Evolutionary conservation across 2,797 vertebrate genomes (phyloP).

Genomic region (Clarias platycephalus): DNA sequence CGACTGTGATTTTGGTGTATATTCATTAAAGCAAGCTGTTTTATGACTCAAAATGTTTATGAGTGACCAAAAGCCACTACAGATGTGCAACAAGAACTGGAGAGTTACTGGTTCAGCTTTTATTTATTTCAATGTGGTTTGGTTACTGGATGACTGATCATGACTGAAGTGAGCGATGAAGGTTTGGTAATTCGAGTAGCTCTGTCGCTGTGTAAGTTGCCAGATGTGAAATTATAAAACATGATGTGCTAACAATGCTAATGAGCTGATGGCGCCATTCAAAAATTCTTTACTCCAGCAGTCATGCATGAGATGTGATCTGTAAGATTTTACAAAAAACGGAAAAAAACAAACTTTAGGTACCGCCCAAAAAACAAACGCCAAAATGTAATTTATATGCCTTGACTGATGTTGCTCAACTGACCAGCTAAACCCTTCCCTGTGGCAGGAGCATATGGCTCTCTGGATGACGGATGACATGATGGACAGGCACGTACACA

Average conservation of each 20-base stretch:
- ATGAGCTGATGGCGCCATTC: background rate
- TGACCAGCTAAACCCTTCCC: background rate
- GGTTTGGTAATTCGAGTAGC: background rate
- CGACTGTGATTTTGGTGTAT: background rate
- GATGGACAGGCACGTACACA: no score
- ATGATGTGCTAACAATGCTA: background rate
- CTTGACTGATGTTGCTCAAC: background rate
- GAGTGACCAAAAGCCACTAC: background rate
- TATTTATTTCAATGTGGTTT: background rate
- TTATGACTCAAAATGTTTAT: background rate
- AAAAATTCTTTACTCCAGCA: background rate
- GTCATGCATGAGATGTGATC: background rate
- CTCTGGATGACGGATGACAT: no score
- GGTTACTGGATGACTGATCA: background rate
- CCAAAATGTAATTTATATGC: background rate
- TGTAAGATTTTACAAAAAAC: background rate
- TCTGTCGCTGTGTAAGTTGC: background rate
- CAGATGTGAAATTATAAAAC: background rate
- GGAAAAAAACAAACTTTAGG: background rate
- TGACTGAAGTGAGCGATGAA: background rate
- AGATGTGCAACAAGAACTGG: background rate
- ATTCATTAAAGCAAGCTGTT: background rate
- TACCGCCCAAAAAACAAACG: background rate
- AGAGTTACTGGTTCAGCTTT: background rate
- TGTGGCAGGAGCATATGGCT: no score